Conservation (phyloP, 2,797 vertebrate genomes). For the Thalassophryne amazonica region DNA sequence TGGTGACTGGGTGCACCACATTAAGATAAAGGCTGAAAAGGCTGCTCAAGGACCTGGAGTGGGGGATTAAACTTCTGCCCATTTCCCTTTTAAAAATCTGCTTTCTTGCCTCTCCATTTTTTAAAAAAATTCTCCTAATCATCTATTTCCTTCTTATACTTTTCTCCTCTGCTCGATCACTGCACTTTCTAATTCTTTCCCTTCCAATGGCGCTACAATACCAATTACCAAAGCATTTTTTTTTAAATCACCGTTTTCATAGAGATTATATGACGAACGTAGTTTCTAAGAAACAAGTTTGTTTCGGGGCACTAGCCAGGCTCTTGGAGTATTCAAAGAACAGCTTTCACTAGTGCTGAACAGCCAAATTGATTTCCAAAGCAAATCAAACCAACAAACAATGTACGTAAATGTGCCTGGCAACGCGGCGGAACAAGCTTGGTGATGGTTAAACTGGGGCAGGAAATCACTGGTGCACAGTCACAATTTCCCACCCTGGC, state of each 20-base stretch:
- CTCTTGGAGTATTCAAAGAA: neutral
- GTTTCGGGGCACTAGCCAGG: too few relatives aligned
- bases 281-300: too few relatives aligned
- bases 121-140: neutral
- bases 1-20: neutral
- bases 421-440: neutral
- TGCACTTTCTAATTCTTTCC: neutral
- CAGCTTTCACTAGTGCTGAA: neutral
- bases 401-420: neutral
- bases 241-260: neutral
- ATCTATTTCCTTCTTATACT: neutral
- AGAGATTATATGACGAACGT: too few relatives aligned
- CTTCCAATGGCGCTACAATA: neutral
- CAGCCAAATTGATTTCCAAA: neutral
- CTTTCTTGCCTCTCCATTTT: neutral
- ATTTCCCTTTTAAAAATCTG: slow-evolving; percentile 2
- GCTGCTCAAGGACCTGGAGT: neutral
- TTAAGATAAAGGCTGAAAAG: neutral
- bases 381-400: neutral
- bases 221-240: neutral
- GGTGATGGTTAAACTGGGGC: neutral
- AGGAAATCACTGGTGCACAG: neutral
- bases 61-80: neutral
- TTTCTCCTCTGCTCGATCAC: neutral
- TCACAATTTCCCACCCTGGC: slow-evolving; percentile 21